phyloP scores from a whole-genome alignment of 2,888 invertebrate genomes.

The Mactromeris polynyma region DNA sequence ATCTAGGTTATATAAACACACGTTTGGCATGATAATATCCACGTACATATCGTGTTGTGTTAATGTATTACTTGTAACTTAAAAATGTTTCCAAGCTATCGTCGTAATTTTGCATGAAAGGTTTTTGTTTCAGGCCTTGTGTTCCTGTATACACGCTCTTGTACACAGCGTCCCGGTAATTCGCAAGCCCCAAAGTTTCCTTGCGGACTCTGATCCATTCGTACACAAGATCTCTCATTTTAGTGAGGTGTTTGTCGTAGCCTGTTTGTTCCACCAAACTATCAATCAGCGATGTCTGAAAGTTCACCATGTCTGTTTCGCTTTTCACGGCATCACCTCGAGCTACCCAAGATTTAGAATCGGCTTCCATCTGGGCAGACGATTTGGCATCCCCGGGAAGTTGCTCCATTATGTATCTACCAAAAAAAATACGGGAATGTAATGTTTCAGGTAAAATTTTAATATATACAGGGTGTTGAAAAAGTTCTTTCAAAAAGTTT shows the following conservation, averaged over 20 bases:
- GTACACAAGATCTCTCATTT: not conserved
- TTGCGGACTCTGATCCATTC: not conserved
- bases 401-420: not conserved
- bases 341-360: not conserved
- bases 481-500: no score
- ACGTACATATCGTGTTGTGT: no score
- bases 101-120: slow-evolving; percentile 25
- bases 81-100: slow-evolving; percentile 16
- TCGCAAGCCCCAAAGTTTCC: not conserved
- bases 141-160: not conserved
- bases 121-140: not conserved
- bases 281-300: slow-evolving; percentile 1
- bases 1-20: no score
- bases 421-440: not conserved
- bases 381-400: not conserved
- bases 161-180: slow-evolving; percentile 1
- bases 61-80: not conserved
- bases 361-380: not conserved
- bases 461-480: no score
- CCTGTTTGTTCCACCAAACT: not conserved
- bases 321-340: not conserved
- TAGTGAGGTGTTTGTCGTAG: not conserved
- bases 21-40: no score
- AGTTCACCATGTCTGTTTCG: not conserved
- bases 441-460: no score